Evolutionary conservation across 2,113 vertebrate genomes (phyloP), one percentile per base, ranked within the genome.

Genomic region (Rhipidura dahli): DNA sequence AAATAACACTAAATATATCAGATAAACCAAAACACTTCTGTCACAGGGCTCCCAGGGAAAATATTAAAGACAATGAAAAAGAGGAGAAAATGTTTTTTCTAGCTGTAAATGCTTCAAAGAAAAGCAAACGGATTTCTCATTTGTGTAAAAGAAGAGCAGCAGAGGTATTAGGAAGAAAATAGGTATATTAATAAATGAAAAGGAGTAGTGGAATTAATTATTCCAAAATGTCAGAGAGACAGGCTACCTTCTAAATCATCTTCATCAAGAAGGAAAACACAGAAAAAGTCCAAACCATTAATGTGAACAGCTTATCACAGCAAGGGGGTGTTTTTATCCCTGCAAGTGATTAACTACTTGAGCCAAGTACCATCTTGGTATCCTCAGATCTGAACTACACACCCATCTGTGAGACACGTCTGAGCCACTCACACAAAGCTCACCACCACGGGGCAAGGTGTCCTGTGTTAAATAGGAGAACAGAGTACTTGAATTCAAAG

Each of bases 191-290:
- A 68, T 61, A 88, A 83, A 85, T 49, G 4, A 91, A 90, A 88
- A 73, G 15, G 10, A 84, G 13, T 8, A 21, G 53, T 75, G 15
- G 57, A 77, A 86, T 90, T 60, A 92, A 68, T 79, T 93, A 79
- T 72, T 87, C 3, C 77, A 66, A 85, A 89, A 77, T n/a, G 28
- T 47, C 64, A 90, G 66, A 79, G 50, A 86, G 39, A 92, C 10
- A 44, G 22, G 20, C 27, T 81, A 24, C 15, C 44, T 91, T 59
- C 80, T 44, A 1, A 91, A 91, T 35, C 54, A 59, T 37, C 47
- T 88, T 88, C 50, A 83, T 45, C 60, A 72, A 60, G 63, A 87
- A 91, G 23, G 33, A 75, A 95, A 91, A 64, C 10, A 68, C 35
- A 60, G 44, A 30, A 77, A 10, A 86, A 64, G 6, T n/a, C 13